A percentile compares a stretch with the other conserved stretches of the same genome.
Evolutionary conservation across 2,797 vertebrate species (phyloP).

Genomic region (Macrochelys suwanniensis): DNA sequence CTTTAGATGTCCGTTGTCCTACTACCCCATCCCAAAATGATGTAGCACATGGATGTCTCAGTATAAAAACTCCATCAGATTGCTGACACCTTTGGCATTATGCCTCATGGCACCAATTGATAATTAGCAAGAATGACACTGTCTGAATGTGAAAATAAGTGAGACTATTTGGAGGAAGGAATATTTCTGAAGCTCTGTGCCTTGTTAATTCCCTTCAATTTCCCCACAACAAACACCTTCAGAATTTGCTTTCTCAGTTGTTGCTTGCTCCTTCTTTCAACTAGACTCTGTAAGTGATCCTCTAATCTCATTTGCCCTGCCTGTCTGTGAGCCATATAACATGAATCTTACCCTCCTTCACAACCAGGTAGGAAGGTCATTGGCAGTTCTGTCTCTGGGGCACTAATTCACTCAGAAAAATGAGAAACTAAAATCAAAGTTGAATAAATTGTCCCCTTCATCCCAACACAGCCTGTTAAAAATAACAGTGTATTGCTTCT

Average conservation of each 20-base stretch:
- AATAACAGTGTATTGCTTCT: not conserved
- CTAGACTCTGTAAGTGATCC: not conserved
- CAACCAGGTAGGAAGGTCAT: not conserved
- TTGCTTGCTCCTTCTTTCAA: not conserved
- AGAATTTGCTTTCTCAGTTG: not conserved
- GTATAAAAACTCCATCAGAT: constrained; percentile 57
- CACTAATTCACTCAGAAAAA: not conserved
- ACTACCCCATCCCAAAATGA: constrained; percentile 45
- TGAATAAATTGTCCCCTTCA: not conserved
- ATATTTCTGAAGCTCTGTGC: not conserved
- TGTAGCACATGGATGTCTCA: constrained; percentile 53
- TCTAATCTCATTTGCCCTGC: not conserved
- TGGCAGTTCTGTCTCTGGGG: not conserved
- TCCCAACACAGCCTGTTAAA: not conserved
- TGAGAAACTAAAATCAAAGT: not conserved
- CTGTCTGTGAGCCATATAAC: not conserved
- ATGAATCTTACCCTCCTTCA: not conserved
- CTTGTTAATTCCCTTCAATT: constrained; percentile 38
- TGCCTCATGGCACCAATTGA: constrained; percentile 2
- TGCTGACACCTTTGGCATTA: constrained; percentile 56
- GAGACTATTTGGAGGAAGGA: constrained; percentile 19
- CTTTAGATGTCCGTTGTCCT: constrained; percentile 38
- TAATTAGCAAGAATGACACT: constrained; percentile 35
- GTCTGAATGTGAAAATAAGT: constrained; percentile 49
- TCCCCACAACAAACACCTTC: not conserved